These are phyloP conservation scores for Seladonia tumulorum DNA, from an alignment of 2,888 invertebrate species.

Conservation along the genomic window DNA sequence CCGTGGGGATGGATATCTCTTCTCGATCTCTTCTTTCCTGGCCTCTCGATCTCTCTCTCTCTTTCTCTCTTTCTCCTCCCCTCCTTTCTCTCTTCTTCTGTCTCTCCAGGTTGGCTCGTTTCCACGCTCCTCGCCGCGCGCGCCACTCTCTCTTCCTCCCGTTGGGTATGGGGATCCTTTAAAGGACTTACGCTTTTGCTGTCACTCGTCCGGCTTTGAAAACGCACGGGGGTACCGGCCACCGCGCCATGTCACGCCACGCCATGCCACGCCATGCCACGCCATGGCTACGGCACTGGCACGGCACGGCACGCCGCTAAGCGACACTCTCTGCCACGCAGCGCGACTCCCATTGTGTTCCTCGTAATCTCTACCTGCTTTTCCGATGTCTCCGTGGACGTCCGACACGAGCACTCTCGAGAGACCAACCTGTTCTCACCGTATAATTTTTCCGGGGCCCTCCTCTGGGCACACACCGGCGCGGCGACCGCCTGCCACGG, in stretches of 20 bases:
- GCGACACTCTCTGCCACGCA: conserved; percentile 14
- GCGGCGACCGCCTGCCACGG: conserved; percentile 8
- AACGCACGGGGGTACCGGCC: conserved; percentile 47
- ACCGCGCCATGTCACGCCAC: conserved; percentile 38
- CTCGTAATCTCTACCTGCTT: conserved; percentile 71
- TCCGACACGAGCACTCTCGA: conserved; percentile 63
- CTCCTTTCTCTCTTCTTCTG: conserved; percentile 16
- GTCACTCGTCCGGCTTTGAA: conserved; percentile 50
- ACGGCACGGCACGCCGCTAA: background rate
- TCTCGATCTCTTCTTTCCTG: conserved; percentile 54
- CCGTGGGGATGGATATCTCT: conserved; percentile 62
- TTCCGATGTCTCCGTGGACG: conserved; percentile 59
- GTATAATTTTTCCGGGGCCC: conserved; percentile 41
- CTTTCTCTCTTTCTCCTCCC: conserved; percentile 22
- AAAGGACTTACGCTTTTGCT: conserved; percentile 51
- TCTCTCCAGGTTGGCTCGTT: conserved; percentile 30
- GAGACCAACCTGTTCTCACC: conserved; percentile 30
- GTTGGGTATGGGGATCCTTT: conserved; percentile 48
- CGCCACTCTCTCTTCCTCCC: conserved; percentile 38
- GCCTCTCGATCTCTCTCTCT: background rate
- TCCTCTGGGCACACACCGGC: background rate
- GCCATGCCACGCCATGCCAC: background rate
- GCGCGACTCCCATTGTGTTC: conserved; percentile 51
- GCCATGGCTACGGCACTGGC: no score
- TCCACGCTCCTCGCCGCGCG: conserved; percentile 65